Evolutionary conservation across 2,797 vertebrate genomes (phyloP).

Genomic region (Gymnocypris eckloni): DNA sequence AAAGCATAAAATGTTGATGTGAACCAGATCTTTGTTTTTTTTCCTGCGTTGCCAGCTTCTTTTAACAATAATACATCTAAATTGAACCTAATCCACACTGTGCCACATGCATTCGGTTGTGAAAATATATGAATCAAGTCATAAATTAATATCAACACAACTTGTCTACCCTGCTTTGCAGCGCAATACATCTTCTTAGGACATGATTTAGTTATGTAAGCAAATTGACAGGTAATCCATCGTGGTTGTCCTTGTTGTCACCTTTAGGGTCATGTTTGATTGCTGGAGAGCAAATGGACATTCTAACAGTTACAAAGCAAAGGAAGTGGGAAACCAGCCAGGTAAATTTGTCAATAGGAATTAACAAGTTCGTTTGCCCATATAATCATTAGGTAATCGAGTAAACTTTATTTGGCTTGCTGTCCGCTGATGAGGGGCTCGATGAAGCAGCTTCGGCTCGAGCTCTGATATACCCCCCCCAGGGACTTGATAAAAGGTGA

Average conservation of each 20-base stretch:
- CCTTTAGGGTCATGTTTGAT: slow-evolving; percentile 82
- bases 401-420: too few species aligned
- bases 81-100: slow-evolving; percentile 72
- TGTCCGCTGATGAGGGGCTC: too few species aligned
- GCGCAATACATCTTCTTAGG: slow-evolving; percentile 84
- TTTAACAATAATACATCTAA: slow-evolving; percentile 77
- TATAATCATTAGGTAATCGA: too few species aligned
- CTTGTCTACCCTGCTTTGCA: slow-evolving; percentile 81
- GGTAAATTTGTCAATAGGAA: slow-evolving; percentile 57
- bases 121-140: slow-evolving; percentile 83
- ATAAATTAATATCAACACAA: slow-evolving; percentile 84
- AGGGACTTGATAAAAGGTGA: too few species aligned
- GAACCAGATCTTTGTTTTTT: neutral
- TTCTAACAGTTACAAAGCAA: slow-evolving; percentile 63
- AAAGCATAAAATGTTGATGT: too few species aligned
- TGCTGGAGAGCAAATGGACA: slow-evolving; percentile 74
- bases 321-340: slow-evolving; percentile 62
- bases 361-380: too few species aligned
- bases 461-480: too few species aligned
- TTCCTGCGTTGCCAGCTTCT: slow-evolving; percentile 30
- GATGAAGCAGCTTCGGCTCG: too few species aligned
- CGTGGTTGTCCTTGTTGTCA: slow-evolving; percentile 82
- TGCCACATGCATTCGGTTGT: slow-evolving; percentile 73
- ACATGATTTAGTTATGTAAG: slow-evolving; percentile 84
- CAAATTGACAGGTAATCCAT: slow-evolving; percentile 86